Conservation (phyloP, 2,888 invertebrate species). For the Lepidochitona cinerea region DNA sequence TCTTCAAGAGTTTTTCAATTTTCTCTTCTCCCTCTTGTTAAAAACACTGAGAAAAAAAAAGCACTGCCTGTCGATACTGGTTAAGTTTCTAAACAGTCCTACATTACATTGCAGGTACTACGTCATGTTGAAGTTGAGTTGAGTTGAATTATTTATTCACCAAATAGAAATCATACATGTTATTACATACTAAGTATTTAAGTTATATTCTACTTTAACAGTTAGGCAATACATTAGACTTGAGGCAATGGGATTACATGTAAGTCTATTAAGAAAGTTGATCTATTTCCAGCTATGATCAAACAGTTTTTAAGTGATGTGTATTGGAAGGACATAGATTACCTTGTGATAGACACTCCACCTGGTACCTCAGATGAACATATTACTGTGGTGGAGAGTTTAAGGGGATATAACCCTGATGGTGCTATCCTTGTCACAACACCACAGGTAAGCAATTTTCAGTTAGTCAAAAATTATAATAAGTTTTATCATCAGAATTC, state of each 20-base stretch:
- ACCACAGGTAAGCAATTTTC: slow-evolving; percentile 82
- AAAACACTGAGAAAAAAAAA: too few relatives aligned
- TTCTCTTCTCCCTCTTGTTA: too few relatives aligned
- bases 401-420: slow-evolving; percentile 73
- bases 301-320: slow-evolving; percentile 95
- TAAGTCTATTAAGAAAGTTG: too few relatives aligned
- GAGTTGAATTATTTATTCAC: too few relatives aligned
- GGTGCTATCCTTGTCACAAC: slow-evolving; percentile 93
- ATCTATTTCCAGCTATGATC: slow-evolving; percentile 81
- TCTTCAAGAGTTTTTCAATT: too few relatives aligned
- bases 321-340: slow-evolving; percentile 94
- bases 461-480: too few relatives aligned
- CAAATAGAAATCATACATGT: too few relatives aligned
- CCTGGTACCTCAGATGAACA: slow-evolving; percentile 98
- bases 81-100: too few relatives aligned
- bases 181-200: neutral
- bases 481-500: too few relatives aligned
- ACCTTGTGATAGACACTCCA: slow-evolving; percentile 92
- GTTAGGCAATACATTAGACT: neutral
- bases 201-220: neutral
- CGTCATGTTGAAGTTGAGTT: too few relatives aligned
- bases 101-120: too few relatives aligned
- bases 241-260: neutral
- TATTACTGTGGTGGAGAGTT: slow-evolving; percentile 85
- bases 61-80: too few relatives aligned